These are phyloP conservation scores for Entelurus aequoreus DNA, from an alignment of 2,113 vertebrate species.

Conservation along the genomic window DNA sequence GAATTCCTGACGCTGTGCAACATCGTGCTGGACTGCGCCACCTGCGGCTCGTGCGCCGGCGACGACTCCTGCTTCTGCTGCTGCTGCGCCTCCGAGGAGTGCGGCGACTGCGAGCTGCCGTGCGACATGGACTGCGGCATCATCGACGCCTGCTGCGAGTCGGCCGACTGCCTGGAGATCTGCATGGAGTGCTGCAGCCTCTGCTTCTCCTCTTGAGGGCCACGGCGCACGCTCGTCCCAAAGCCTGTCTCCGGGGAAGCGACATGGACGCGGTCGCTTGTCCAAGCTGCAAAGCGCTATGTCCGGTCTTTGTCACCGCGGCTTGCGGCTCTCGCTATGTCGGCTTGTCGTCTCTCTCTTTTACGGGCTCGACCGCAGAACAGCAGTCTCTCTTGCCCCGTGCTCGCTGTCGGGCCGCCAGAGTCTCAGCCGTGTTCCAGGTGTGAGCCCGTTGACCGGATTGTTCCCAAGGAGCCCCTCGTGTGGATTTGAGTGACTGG, in stretches of 20 bases:
- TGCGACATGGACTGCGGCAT: constrained; percentile 99
- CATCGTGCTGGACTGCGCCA: constrained; percentile 93
- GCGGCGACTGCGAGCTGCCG: constrained; percentile 91
- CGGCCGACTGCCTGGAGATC: constrained; percentile 97
- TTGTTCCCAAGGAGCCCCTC: constrained; percentile 53
- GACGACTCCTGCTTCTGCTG: constrained; percentile 93
- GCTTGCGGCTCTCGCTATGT: constrained; percentile 21
- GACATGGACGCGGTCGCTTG: constrained; percentile 16
- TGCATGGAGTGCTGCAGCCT: constrained; percentile 99
- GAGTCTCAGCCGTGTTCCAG: constrained; percentile 40
- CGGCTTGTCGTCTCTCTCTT: constrained; percentile 31
- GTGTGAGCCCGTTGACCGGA: constrained; percentile 28
- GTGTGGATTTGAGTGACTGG: constrained; percentile 52
- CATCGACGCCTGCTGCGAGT: constrained; percentile 98
- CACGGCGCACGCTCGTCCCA: constrained; percentile 10
- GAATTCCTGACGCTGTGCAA: constrained; percentile 97
- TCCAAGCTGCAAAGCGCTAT: constrained; percentile 17
- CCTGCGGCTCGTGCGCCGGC: constrained; percentile 90
- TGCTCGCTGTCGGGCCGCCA: constrained; percentile 40
- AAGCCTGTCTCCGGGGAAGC: constrained; percentile 16
- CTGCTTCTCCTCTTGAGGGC: constrained; percentile 92
- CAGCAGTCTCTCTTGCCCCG: constrained; percentile 13
- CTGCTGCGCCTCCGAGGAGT: constrained; percentile 90
- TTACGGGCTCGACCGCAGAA: constrained; percentile 27
- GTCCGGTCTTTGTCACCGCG: constrained; percentile 21